Evolutionary conservation across 2,113 vertebrate species (phyloP).

Genomic region (Nettapus auritus): DNA sequence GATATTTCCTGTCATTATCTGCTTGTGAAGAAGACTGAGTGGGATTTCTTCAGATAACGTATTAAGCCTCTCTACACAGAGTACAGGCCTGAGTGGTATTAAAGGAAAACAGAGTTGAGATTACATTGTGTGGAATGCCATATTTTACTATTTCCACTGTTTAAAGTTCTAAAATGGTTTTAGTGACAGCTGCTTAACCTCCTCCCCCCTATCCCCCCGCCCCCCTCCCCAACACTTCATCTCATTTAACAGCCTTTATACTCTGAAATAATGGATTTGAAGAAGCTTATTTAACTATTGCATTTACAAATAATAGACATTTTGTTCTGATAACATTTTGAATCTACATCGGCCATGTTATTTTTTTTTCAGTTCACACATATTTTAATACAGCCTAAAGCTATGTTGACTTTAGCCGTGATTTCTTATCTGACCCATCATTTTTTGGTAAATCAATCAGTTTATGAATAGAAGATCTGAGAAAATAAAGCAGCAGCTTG

Average conservation of each 20-base stretch:
- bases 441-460: not conserved
- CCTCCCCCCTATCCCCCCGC: not conserved
- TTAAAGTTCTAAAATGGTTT: constrained; percentile 22
- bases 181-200: not conserved
- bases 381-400: not conserved
- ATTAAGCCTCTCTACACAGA: not conserved
- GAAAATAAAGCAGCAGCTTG: not conserved
- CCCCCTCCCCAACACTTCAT: not conserved
- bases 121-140: not conserved
- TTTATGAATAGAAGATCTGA: not conserved
- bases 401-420: not conserved
- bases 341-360: not conserved
- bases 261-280: not conserved
- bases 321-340: not conserved
- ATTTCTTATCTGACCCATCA: not conserved
- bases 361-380: not conserved
- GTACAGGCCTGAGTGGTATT: not conserved
- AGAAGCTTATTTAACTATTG: not conserved
- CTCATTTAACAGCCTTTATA: not conserved
- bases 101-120: constrained; percentile 12
- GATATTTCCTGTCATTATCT: constrained; percentile 24
- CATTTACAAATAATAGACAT: not conserved
- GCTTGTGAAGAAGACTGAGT: constrained; percentile 7
- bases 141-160: constrained; percentile 5
- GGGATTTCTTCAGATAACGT: constrained; percentile 23